Evolutionary conservation across 2,113 vertebrate species (phyloP).

Genomic region (Fulmarus glacialis): DNA sequence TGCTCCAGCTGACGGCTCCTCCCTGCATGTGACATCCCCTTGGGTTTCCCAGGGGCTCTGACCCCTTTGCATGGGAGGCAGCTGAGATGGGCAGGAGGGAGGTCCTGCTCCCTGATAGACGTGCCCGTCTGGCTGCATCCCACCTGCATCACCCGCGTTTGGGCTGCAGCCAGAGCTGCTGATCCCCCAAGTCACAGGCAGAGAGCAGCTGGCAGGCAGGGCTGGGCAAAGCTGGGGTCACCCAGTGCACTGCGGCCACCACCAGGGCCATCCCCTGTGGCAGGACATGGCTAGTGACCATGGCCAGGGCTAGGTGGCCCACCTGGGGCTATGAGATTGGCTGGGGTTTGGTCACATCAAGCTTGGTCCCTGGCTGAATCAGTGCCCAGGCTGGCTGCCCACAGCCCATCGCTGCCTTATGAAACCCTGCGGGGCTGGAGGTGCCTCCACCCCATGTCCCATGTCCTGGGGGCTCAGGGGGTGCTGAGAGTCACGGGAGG

Average conservation of each 20-base stretch:
- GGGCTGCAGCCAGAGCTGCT: background rate
- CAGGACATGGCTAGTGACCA: background rate
- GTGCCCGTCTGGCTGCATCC: background rate
- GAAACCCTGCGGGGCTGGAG: background rate
- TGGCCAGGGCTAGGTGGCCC: background rate
- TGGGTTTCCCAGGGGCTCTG: background rate
- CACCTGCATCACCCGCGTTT: rapidly evolving
- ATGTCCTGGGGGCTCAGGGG: background rate
- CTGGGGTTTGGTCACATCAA: background rate
- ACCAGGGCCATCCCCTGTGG: background rate
- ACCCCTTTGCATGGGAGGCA: background rate
- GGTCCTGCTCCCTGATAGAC: background rate
- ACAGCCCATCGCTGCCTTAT: background rate
- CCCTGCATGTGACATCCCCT: background rate
- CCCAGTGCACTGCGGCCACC: background rate
- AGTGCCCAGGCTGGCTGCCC: background rate
- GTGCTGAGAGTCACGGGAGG: background rate
- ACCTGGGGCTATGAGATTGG: background rate
- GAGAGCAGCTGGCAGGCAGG: background rate
- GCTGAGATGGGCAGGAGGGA: background rate
- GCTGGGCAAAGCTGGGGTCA: background rate
- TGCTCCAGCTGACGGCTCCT: background rate
- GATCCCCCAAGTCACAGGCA: background rate
- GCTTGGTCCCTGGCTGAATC: background rate
- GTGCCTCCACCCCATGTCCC: background rate